Percentiles rank a stretch among this genome's conserved stretches.
phyloP scores from a whole-genome alignment of 2,113 vertebrate species.

The Madoqua kirkii region DNA sequence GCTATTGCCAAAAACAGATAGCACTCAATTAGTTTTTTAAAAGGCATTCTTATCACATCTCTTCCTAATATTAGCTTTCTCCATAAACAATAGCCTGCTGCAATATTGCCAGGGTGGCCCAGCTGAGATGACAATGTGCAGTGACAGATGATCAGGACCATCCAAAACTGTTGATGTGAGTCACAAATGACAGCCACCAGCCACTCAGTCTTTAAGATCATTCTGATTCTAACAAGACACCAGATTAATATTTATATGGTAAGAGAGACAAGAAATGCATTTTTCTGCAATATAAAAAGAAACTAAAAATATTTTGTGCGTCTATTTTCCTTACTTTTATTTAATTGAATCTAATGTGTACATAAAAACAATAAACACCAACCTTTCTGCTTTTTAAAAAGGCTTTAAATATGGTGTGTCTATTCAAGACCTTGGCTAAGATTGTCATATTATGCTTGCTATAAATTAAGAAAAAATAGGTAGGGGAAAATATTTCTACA shows the following conservation, averaged over 20 bases:
- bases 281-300: slow-evolving; percentile 30
- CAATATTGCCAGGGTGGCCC: slow-evolving; percentile 69
- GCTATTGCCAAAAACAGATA: slow-evolving; percentile 78
- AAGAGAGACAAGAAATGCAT: slow-evolving; percentile 29
- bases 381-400: slow-evolving; percentile 64
- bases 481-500: slow-evolving; percentile 44
- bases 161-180: slow-evolving; percentile 39
- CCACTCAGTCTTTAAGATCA: slow-evolving; percentile 35
- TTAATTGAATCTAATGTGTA: slow-evolving; percentile 59
- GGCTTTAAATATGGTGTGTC: slow-evolving; percentile 10
- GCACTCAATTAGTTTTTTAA: slow-evolving; percentile 80
- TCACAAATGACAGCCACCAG: slow-evolving; percentile 41
- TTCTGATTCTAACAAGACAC: slow-evolving; percentile 55
- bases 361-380: slow-evolving; percentile 45
- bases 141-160: slow-evolving; percentile 45
- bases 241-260: slow-evolving; percentile 65
- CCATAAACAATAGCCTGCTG: slow-evolving; percentile 77
- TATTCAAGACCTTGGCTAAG: slow-evolving; percentile 49
- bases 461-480: slow-evolving; percentile 64
- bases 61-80: slow-evolving; percentile 80
- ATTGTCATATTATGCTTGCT: slow-evolving; percentile 59
- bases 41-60: slow-evolving; percentile 85
- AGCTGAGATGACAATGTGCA: slow-evolving; percentile 65
- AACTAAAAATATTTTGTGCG: slow-evolving; percentile 40
- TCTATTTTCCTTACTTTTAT: slow-evolving; percentile 61